phyloP scores from a whole-genome alignment of 2,113 vertebrate species.

The Brachyistius frenatus region DNA sequence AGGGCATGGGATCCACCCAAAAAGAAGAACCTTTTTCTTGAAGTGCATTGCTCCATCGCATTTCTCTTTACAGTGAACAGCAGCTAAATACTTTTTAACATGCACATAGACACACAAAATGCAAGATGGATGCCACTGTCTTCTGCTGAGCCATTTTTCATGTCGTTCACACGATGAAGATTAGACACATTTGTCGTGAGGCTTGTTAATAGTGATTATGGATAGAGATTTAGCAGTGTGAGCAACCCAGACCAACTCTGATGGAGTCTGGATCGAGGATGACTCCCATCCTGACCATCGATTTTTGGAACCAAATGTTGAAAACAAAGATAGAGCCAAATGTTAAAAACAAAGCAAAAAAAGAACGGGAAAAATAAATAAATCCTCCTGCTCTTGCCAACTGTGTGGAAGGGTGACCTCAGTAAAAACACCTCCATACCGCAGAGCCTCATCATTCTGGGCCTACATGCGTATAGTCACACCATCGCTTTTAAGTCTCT shows the following conservation, averaged over 20 bases:
- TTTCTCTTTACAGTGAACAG: conserved; percentile 52
- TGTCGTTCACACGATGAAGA: conserved; percentile 50
- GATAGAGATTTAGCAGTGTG: conserved; percentile 25
- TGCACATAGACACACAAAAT: conserved; percentile 57
- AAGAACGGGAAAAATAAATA: conserved; percentile 4
- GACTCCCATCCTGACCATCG: conserved; percentile 11
- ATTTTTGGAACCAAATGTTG: conserved; percentile 57
- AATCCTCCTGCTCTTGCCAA: conserved; percentile 52
- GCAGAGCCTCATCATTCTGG: conserved; percentile 54
- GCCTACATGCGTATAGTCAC: conserved; percentile 51
- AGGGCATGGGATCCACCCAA: conserved; percentile 70
- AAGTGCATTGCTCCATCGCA: conserved; percentile 56
- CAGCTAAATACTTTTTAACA: conserved; percentile 50
- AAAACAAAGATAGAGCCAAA: conserved; percentile 54
- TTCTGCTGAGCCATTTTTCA: conserved; percentile 75
- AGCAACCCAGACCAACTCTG: conserved; percentile 25
- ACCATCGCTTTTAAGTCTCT: conserved; percentile 58
- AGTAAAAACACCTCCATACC: conserved; percentile 57
- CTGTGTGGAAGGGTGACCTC: conserved; percentile 56
- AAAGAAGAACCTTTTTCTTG: conserved; percentile 67
- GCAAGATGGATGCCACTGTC: conserved; percentile 69
- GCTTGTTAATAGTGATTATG: conserved; percentile 29
- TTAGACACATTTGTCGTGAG: conserved; percentile 45
- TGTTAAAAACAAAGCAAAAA: conserved; percentile 44
- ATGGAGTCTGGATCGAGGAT: conserved; percentile 42